Base-by-base conservation (phyloP, 1,140 invertebrate species). In the Mercenaria mercenaria region DNA sequence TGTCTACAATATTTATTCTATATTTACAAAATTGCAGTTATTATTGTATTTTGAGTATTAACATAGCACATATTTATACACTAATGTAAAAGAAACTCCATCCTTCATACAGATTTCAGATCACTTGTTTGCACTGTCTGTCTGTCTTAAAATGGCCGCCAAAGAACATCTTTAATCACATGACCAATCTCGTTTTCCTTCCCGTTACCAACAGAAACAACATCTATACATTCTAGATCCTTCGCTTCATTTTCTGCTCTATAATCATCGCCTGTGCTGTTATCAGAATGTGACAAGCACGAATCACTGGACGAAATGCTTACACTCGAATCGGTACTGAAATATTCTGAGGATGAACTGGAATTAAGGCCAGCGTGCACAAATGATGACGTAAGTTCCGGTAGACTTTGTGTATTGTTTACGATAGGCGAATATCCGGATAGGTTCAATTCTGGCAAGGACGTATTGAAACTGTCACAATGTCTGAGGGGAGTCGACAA, bases 101-200 rank as follows among this genome's bases (percentile, higher is more conserved):
- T n/a, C n/a, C n/a, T n/a, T n/a, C n/a, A n/a, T n/a, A n/a, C n/a
- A n/a, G n/a, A n/a, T n/a, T n/a, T n/a, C n/a, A n/a, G n/a, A n/a
- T n/a, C n/a, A n/a, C n/a, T n/a, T n/a, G n/a, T n/a, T n/a, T n/a
- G n/a, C n/a, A n/a, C 10, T 50, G 20, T n/a, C n/a, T n/a, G n/a
- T n/a, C n/a, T n/a, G n/a, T n/a, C n/a, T 20, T 80, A 80, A 80
- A 80, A 83, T 34, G 81, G 81, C n/a, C 81, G 34, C 81, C 81
- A 83, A 47, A 43, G 41, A n/a, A 61, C 41, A 26, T 64, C 81
- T 23, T 83, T 83, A 6, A 83, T 83, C 59, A 67, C 81, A 39
- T 83, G 56, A 47, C 81, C 81, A 0, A 83, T 61, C 50, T 67
- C 39, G 23, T 69, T 61, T 34, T 67, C 81, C 8, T 59, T 43